Conservation (phyloP, 2,113 vertebrate genomes). For the Pelvicachromis taeniatus region DNA sequence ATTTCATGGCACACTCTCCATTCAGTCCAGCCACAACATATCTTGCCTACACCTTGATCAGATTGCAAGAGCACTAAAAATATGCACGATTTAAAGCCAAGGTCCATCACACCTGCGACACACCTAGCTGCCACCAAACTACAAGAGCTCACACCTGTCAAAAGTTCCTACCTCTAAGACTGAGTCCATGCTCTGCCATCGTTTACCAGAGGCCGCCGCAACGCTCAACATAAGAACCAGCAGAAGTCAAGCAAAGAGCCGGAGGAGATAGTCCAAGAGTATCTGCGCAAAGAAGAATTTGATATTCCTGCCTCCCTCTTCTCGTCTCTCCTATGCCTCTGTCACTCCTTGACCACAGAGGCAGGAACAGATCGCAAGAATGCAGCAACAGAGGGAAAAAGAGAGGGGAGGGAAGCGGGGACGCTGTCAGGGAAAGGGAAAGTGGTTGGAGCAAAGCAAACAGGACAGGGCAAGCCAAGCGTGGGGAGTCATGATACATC, state of each 20-base stretch:
- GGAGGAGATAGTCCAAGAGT: constrained; percentile 5
- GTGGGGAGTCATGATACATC: constrained; percentile 32
- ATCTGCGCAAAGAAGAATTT: background rate
- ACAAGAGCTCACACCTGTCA: background rate
- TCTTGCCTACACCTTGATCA: background rate
- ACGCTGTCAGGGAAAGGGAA: constrained; percentile 35
- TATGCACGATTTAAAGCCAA: background rate
- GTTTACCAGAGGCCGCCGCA: background rate
- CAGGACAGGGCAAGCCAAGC: constrained; percentile 41
- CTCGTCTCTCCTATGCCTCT: constrained; percentile 23
- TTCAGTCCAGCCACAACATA: background rate
- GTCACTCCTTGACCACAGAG: constrained; percentile 44
- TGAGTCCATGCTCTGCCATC: constrained; percentile 62
- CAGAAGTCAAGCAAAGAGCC: background rate
- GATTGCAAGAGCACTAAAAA: background rate
- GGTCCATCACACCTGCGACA: background rate
- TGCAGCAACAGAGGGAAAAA: constrained; percentile 13
- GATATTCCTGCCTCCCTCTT: constrained; percentile 26
- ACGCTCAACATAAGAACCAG: background rate
- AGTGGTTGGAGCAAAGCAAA: constrained; percentile 14
- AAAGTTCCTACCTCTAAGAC: constrained; percentile 69
- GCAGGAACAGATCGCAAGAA: constrained; percentile 47
- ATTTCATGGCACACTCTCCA: background rate
- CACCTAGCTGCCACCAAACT: background rate
- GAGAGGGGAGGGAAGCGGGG: constrained; percentile 1